phyloP scores from a whole-genome alignment of 2,797 vertebrate genomes.

The Hydrocynus forskahlii region DNA sequence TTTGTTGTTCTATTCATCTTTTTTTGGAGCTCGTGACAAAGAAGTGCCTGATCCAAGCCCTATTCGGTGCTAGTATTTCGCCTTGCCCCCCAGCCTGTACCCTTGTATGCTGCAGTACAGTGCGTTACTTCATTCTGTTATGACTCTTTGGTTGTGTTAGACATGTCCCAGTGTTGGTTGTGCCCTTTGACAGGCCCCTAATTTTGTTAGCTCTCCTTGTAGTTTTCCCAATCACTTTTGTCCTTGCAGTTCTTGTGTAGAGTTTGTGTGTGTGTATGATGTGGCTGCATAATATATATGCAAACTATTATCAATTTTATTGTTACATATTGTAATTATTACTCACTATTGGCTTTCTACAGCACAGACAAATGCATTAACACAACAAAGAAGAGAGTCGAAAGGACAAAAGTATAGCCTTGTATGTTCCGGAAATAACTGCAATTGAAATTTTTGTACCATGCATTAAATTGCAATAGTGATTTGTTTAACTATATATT shows the following conservation, averaged over 20 bases:
- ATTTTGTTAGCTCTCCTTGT: slow-evolving; percentile 6
- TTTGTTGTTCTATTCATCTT: neutral
- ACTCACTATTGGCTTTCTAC: too few relatives aligned
- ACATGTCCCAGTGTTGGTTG: neutral
- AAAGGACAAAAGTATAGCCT: too few relatives aligned
- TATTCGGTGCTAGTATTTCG: slow-evolving; percentile 18
- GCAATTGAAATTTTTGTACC: too few relatives aligned
- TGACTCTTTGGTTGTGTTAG: slow-evolving; percentile 17
- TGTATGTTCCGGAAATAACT: too few relatives aligned
- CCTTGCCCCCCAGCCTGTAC: neutral
- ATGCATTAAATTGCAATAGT: neutral
- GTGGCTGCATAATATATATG: slow-evolving; percentile 21
- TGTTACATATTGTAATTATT: neutral
- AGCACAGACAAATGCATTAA: too few relatives aligned
- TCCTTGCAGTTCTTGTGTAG: slow-evolving; percentile 1
- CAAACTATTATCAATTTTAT: neutral
- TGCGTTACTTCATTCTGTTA: neutral
- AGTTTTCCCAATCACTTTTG: neutral
- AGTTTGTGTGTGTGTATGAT: neutral
- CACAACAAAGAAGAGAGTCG: too few relatives aligned
- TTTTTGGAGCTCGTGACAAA: slow-evolving; percentile 33
- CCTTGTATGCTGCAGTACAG: slow-evolving; percentile 20
- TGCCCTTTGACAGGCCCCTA: neutral
- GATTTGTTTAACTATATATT: neutral
- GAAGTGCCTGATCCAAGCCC: slow-evolving; percentile 50